Evolutionary conservation across 2,797 vertebrate species (phyloP).

Genomic region (Mormyrops boulengeri): DNA sequence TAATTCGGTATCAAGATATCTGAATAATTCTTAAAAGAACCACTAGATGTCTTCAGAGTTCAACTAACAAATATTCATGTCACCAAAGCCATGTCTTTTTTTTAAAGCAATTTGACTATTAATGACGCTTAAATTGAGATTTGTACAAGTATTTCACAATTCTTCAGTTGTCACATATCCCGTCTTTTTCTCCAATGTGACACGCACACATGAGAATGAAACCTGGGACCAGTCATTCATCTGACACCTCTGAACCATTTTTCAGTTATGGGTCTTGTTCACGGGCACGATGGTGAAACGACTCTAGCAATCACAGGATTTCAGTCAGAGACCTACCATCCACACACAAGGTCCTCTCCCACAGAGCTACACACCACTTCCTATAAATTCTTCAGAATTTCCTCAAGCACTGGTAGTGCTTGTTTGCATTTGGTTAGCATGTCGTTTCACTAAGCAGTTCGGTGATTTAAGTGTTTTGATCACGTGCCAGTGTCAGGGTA

Average conservation of each 20-base stretch:
- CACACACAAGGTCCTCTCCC: neutral
- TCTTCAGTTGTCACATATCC: neutral
- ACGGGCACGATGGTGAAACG: neutral
- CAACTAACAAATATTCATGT: neutral
- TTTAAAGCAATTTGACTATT: neutral
- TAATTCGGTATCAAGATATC: neutral
- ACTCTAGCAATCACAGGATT: neutral
- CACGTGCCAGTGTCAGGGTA: neutral
- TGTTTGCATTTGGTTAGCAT: neutral
- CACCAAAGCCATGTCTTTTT: neutral
- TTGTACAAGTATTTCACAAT: neutral
- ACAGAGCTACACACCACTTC: neutral
- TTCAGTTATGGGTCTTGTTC: neutral
- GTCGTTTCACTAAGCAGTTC: neutral
- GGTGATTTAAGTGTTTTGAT: neutral
- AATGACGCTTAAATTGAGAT: neutral
- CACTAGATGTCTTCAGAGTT: constrained; percentile 25
- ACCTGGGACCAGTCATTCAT: neutral
- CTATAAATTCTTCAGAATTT: neutral
- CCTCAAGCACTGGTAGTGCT: neutral
- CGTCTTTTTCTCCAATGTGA: neutral
- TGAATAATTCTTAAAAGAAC: neutral
- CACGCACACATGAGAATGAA: neutral
- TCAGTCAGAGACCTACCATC: neutral
- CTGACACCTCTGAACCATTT: neutral